phyloP scores from a whole-genome alignment of 2,797 vertebrate genomes.

The Hemitrygon akajei region DNA sequence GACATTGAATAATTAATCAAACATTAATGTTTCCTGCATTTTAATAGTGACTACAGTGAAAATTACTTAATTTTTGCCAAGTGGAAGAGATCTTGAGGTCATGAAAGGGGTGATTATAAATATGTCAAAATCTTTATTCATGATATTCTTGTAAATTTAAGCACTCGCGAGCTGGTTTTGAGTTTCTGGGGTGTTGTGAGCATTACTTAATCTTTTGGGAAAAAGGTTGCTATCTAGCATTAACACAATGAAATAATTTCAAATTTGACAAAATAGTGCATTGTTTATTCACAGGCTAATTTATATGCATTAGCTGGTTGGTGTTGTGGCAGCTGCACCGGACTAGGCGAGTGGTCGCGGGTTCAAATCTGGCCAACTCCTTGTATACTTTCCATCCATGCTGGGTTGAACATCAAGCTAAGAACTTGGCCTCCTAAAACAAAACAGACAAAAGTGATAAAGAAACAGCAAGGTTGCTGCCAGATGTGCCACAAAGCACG shows the following conservation, averaged over 20 bases:
- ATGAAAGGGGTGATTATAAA: neutral
- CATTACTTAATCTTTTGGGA: neutral
- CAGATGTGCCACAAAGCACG: no score
- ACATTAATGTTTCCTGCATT: neutral
- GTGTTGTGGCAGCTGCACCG: no score
- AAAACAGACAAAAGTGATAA: no score
- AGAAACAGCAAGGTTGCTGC: no score
- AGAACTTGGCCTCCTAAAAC: no score
- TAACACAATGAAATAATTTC: neutral
- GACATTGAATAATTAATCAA: slow-evolving; percentile 1
- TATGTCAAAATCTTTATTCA: neutral
- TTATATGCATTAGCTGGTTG: no score
- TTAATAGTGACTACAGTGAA: neutral
- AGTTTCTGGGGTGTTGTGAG: neutral
- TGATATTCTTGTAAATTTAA: neutral
- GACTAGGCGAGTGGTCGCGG: no score
- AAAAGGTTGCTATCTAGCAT: neutral
- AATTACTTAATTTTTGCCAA: neutral
- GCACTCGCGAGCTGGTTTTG: neutral
- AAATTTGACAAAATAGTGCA: neutral
- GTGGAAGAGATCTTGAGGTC: neutral
- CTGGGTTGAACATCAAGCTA: no score
- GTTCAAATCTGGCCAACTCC: no score
- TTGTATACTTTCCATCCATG: no score
- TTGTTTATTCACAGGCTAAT: neutral